Base-by-base conservation (phyloP, 2,888 invertebrate genomes). In the Disparrhopalites patrizii region DNA sequence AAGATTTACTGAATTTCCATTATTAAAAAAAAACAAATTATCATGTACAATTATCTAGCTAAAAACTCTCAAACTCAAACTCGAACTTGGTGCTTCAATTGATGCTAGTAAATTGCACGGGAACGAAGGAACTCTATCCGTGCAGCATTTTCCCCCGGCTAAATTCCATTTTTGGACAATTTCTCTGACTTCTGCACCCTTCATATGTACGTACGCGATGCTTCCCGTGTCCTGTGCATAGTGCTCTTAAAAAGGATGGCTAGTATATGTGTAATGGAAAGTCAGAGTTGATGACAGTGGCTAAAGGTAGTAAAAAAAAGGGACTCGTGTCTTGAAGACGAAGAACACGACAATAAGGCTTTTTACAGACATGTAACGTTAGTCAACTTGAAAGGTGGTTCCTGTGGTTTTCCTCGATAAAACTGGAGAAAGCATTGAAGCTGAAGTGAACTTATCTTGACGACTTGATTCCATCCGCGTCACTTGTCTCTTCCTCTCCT, bases 401-500 rank as follows among this genome's bases (percentile, higher is more conserved):
- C 43, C 43, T 43, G 43, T 18, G 43, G 43, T 43, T 43, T 5
- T n/a, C 43, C 8, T 18, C 38, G 56, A 56, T 25, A 56, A 56
- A 56, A 56, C 36, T 20, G 30, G 47, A n/a, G 18, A 56, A 28
- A 40, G 28, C 60, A 60, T 60, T 47, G 10, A 27, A 60, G 60
- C 47, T 60, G 31, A 60, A 47, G 30, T 60, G 30, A 60, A 60
- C 18, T 60, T 30, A 60, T 58, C 47, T 47, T 43, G 60, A 60
- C 47, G 43, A 60, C 47, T 60, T 47, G 30, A 60, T 47, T 60
- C 57, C 40, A 40, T 28, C 31, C 30, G 18, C 60, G 43, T 60
- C 43, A 40, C 58, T 58, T 58, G 58, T 43, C 58, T 40, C 43
- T n/a, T 36, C 36, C 36, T 36, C 36, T 15, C 7, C 8, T 15